Conservation (phyloP, 2,888 invertebrate species). For the Lissocephala sabroskyi region DNA sequence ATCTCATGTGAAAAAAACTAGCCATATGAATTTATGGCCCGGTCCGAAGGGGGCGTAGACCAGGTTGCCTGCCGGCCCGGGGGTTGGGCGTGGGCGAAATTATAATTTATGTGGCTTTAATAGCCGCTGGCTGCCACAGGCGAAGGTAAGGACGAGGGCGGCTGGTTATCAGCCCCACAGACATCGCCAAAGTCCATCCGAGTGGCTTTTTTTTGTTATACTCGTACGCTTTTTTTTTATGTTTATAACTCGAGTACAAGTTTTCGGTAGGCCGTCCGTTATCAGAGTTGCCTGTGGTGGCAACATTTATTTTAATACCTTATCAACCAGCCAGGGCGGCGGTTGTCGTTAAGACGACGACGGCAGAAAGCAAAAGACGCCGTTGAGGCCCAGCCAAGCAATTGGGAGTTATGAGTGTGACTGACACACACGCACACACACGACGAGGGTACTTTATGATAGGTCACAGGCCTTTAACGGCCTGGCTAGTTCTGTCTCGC, state of each 20-base stretch:
- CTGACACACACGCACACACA: constrained; percentile 20
- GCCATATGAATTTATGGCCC: constrained; percentile 53
- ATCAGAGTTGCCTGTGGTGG: constrained; percentile 52
- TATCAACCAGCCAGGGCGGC: constrained; percentile 41
- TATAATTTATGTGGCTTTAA: constrained; percentile 67
- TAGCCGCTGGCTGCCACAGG: constrained; percentile 44
- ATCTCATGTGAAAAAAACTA: neutral
- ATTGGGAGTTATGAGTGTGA: constrained; percentile 63
- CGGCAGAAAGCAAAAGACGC: constrained; percentile 19
- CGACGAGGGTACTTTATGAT: constrained; percentile 27
- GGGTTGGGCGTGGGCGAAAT: constrained; percentile 38
- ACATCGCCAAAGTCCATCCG: constrained; percentile 4
- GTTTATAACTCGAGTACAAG: neutral
- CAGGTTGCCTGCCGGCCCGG: too few relatives aligned
- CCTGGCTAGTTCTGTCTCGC: constrained; percentile 16
- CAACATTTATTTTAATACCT: constrained; percentile 64
- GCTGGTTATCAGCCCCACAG: constrained; percentile 20
- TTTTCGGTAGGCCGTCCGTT: constrained; percentile 27
- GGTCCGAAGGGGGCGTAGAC: neutral
- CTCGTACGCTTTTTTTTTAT: too few relatives aligned
- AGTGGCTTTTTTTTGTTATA: constrained; percentile 10
- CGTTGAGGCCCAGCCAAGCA: constrained; percentile 36
- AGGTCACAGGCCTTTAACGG: constrained; percentile 25
- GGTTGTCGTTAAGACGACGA: constrained; percentile 15
- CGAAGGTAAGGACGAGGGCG: constrained; percentile 23